These are phyloP conservation scores for Steinernema scapterisci DNA, from an alignment of 2,888 invertebrate species.

Conservation along the genomic window DNA sequence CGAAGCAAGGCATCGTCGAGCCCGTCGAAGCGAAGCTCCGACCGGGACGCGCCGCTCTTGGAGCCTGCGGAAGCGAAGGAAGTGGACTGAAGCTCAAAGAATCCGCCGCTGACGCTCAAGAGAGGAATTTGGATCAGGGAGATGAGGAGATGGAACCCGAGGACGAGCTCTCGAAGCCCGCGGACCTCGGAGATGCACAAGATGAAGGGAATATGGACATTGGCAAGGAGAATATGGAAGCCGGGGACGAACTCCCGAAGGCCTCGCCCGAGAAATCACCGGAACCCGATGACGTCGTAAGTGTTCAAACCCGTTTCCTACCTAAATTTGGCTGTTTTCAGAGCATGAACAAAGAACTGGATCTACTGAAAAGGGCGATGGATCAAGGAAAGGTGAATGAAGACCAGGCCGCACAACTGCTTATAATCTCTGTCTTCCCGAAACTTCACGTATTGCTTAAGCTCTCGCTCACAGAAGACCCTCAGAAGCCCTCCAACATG, in stretches of 20 bases:
- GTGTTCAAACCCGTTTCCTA: too few relatives aligned
- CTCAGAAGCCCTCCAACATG: too few relatives aligned
- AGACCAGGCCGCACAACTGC: too few relatives aligned
- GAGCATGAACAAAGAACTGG: too few relatives aligned
- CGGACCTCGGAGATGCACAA: constrained; percentile 63
- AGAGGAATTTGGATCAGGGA: constrained; percentile 42
- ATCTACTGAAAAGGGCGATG: too few relatives aligned
- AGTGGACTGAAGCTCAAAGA: constrained; percentile 65
- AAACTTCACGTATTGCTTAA: too few relatives aligned
- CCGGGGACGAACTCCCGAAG: constrained; percentile 34
- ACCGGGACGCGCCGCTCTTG: constrained; percentile 90
- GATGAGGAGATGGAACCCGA: constrained; percentile 33
- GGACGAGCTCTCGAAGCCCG: constrained; percentile 21
- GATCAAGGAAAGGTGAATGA: too few relatives aligned
- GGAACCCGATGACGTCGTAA: too few relatives aligned
- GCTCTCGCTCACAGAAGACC: too few relatives aligned
- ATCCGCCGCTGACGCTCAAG: constrained; percentile 64
- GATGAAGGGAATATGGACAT: constrained; percentile 49
- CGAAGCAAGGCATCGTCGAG: constrained; percentile 91
- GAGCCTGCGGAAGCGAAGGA: constrained; percentile 68
- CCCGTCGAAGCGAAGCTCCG: constrained; percentile 91
- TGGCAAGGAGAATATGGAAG: constrained; percentile 33
- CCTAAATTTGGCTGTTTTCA: too few relatives aligned
- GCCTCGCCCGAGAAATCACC: constrained; percentile 44
- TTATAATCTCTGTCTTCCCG: too few relatives aligned